Percentiles rank a stretch among this genome's conserved stretches.
Conservation (phyloP, 2,888 invertebrate species). For the Drosophila parthenogenetica region DNA sequence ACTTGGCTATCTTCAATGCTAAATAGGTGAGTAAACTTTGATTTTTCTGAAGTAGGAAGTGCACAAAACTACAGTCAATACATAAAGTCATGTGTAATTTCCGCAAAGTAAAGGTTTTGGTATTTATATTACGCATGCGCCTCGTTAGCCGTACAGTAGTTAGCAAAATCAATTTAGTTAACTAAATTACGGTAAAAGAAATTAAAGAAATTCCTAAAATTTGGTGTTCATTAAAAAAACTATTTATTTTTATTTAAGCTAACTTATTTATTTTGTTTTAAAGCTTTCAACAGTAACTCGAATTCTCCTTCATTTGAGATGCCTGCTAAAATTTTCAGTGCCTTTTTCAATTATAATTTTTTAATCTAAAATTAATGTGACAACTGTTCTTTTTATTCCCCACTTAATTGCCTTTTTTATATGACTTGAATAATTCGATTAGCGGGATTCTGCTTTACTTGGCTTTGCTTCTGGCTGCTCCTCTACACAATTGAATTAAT, state of each 20-base stretch:
- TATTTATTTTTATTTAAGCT: no score
- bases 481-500: slow-evolving; percentile 47
- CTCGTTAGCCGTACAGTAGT: slow-evolving; percentile 1
- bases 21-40: slow-evolving; percentile 29
- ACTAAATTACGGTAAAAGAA: neutral
- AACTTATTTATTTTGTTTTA: no score
- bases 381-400: slow-evolving; percentile 48
- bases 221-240: neutral
- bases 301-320: neutral
- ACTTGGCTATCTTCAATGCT: neutral
- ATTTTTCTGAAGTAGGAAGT: neutral
- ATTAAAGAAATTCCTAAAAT: neutral
- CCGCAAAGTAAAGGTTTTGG: neutral
- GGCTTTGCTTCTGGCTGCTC: slow-evolving; percentile 15
- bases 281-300: neutral
- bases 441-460: slow-evolving; percentile 60
- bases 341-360: neutral
- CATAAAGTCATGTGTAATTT: neutral
- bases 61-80: neutral
- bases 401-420: slow-evolving; percentile 31
- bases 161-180: neutral
- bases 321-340: neutral
- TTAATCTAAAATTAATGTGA: neutral
- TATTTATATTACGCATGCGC: slow-evolving; percentile 30
- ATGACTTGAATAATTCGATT: slow-evolving; percentile 56